phyloP scores from a whole-genome alignment of 2,113 vertebrate species.

The Aleadryas rufinucha region DNA sequence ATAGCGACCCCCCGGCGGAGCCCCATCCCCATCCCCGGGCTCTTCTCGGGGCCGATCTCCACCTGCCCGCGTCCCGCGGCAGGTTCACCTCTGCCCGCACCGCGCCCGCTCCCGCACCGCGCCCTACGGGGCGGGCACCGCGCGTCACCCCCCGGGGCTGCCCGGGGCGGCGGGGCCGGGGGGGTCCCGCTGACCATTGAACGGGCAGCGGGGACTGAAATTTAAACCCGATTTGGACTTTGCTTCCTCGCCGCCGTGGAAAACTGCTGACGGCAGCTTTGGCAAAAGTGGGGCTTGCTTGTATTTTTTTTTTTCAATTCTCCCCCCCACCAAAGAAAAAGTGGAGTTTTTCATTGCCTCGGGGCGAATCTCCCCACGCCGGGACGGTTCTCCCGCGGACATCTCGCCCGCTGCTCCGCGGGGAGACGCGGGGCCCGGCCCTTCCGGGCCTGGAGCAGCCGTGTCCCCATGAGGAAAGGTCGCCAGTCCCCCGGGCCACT shows the following conservation, averaged over 20 bases:
- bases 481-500: background rate
- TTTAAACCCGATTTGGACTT: constrained; percentile 48
- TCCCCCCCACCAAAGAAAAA: background rate
- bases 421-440: background rate
- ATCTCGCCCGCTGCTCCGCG: background rate
- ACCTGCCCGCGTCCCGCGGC: background rate
- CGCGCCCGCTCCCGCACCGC: background rate
- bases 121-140: background rate
- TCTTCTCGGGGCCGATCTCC: background rate
- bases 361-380: background rate
- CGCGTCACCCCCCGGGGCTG: background rate
- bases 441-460: background rate
- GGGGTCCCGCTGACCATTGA: background rate
- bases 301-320: background rate
- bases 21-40: background rate
- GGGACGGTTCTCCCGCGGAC: background rate
- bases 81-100: constrained; percentile 22
- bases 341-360: background rate
- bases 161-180: background rate
- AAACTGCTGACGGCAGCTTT: constrained; percentile 47
- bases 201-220: background rate
- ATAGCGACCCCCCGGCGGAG: background rate
- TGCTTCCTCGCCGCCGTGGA: background rate
- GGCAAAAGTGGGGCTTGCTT: background rate
- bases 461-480: background rate